phyloP scores from a whole-genome alignment of 2,888 invertebrate species.

The Disparrhopalites patrizii region DNA sequence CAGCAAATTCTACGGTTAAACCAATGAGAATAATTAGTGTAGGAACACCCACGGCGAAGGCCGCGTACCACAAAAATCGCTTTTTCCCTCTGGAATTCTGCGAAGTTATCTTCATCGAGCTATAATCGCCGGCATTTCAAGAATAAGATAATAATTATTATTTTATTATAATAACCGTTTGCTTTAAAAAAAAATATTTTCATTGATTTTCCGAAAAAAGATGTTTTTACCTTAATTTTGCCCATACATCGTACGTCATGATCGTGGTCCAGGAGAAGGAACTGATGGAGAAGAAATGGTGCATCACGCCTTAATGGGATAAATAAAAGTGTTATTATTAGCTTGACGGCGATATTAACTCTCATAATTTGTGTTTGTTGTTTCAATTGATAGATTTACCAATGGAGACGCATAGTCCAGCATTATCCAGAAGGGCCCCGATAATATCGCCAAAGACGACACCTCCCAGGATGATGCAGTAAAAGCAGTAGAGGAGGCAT shows the following conservation, averaged over 20 bases:
- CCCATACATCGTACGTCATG: constrained; percentile 44
- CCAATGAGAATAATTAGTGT: constrained; percentile 34
- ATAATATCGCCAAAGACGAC: background rate
- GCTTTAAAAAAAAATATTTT: background rate
- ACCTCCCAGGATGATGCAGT: background rate
- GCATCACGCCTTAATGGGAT: constrained; percentile 35
- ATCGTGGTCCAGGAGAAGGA: constrained; percentile 43
- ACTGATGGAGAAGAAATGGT: constrained; percentile 41
- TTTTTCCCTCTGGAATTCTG: constrained; percentile 41
- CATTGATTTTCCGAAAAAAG: background rate
- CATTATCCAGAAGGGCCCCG: background rate
- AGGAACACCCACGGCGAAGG: constrained; percentile 42
- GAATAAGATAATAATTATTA: background rate
- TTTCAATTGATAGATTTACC: too few relatives aligned
- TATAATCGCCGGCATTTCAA: too few relatives aligned
- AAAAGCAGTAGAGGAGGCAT: background rate
- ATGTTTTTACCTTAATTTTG: constrained; percentile 41
- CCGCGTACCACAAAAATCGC: constrained; percentile 38
- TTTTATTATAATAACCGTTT: background rate
- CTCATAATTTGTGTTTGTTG: too few relatives aligned
- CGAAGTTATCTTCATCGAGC: constrained; percentile 38
- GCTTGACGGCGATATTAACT: background rate
- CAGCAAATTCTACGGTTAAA: constrained; percentile 34
- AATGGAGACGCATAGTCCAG: background rate
- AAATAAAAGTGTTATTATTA: background rate